Base-by-base conservation (phyloP, 2,113 vertebrate genomes). In the Callaeas wilsoni region DNA sequence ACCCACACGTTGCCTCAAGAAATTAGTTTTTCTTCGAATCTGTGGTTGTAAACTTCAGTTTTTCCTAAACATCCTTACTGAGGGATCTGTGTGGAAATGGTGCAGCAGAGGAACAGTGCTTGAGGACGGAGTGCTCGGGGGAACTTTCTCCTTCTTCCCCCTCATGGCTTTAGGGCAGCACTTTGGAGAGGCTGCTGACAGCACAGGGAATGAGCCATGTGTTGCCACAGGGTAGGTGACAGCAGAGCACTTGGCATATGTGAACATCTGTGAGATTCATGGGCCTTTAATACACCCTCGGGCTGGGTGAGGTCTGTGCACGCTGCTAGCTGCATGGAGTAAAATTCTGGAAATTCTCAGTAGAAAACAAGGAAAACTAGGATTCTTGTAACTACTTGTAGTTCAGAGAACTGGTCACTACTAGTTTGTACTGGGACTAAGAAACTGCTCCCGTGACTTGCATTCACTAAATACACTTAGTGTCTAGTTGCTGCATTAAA, bases 141-240 rank as follows among this genome's bases (percentile, higher is more conserved):
- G 60, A 87, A 22, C 78, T n/a, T 86, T 83, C 33, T n/a, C 52
- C 57, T 68, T 42, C 59, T 18, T 64, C 18, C 25, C 29, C 79
- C 62, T 60, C 62, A 7, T 22, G 68, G 69, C 74, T 84, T 44
- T 49, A 44, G 79, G 84, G 92, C 82, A 94, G 82, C 35, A 39
- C 37, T 96, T 53, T 12, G 64, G 77, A 91, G 81, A 84, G 84
- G 67, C 73, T 94, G 89, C 65, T 93, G 92, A 70, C 86, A 90
- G 88, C 86, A 73, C 42, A 19, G 27, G 84, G 87, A 91, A 80
- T 4, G 82, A 70, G 70, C 84, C 77, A 27, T 15, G 76, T 70
- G 75, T 9, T 67, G 93, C 91, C 52, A 86, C 73, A 49, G 67
- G 89, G 73, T 44, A 80, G 64, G 84, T 76, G 90, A 67, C 1